Conservation (phyloP, 2,888 invertebrate species). For the Oscheius sp. region DNA sequence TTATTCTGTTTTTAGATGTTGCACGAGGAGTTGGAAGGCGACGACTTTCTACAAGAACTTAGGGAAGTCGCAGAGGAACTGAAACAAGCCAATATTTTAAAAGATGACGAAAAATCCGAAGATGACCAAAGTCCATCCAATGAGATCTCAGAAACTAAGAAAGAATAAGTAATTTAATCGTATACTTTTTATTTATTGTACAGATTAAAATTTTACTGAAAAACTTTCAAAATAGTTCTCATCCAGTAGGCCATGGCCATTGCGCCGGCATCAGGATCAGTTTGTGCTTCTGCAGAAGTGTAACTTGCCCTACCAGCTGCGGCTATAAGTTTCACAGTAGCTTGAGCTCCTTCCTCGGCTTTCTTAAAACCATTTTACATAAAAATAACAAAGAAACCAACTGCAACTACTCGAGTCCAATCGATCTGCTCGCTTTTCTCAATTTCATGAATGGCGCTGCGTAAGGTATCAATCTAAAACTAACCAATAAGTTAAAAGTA, state of each 20-base stretch:
- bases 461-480: conserved; percentile 31
- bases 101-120: neutral
- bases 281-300: conserved; percentile 57
- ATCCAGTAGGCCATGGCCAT: conserved; percentile 63
- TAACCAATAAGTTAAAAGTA: neutral
- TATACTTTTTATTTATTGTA: neutral
- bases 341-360: conserved; percentile 54
- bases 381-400: neutral
- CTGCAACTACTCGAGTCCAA: conserved; percentile 15
- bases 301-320: conserved; percentile 65
- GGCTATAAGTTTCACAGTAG: conserved; percentile 60
- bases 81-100: neutral
- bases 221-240: conserved; percentile 46
- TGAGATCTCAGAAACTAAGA: neutral
- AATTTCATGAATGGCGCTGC: neutral
- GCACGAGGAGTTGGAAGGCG: conserved; percentile 6
- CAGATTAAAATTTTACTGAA: conserved; percentile 4
- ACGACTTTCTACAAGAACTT: conserved; percentile 39
- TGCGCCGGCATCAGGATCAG: conserved; percentile 65
- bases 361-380: conserved; percentile 44
- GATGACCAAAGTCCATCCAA: neutral
- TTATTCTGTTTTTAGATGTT: neutral
- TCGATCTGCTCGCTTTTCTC: neutral
- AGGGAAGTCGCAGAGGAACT: neutral
- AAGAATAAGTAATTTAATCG: conserved; percentile 8